Percentiles rank a stretch among this genome's conserved stretches.
phyloP scores from a whole-genome alignment of 2,113 vertebrate species.

The Ceyx melanurus region DNA sequence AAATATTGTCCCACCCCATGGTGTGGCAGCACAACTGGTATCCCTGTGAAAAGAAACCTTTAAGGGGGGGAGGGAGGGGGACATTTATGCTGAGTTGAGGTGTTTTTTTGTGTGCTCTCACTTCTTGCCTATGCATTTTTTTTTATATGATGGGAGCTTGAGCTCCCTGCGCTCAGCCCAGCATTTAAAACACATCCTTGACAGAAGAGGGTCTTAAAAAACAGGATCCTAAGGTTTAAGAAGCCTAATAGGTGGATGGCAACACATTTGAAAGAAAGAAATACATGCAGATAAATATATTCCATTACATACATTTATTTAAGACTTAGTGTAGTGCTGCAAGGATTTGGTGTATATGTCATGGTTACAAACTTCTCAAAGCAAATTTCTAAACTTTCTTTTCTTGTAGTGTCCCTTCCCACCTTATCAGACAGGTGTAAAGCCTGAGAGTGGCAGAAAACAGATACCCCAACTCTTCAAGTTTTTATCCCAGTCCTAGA shows the following conservation, averaged over 20 bases:
- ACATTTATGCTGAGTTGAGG: neutral
- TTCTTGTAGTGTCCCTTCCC: neutral
- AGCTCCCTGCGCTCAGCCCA: neutral
- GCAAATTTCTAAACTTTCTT: neutral
- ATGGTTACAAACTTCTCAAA: neutral
- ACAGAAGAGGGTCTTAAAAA: neutral
- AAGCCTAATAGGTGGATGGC: neutral
- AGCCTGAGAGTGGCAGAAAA: neutral
- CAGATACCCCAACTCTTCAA: accelerated
- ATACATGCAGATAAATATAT: neutral
- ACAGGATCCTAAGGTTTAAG: neutral
- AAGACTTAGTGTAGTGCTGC: neutral
- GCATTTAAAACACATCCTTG: neutral
- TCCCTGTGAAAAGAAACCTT: neutral
- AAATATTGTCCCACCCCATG: accelerated
- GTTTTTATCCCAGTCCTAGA: neutral
- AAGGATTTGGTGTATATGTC: accelerated
- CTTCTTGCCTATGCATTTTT: neutral
- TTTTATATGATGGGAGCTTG: neutral
- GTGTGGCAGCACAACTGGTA: accelerated
- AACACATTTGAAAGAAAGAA: neutral
- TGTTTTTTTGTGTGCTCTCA: neutral
- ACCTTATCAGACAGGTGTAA: neutral
- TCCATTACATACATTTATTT: neutral
- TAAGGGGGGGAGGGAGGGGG: accelerated